phyloP scores from a whole-genome alignment of 2,888 invertebrate species.

The Drosophila ezoana region DNA sequence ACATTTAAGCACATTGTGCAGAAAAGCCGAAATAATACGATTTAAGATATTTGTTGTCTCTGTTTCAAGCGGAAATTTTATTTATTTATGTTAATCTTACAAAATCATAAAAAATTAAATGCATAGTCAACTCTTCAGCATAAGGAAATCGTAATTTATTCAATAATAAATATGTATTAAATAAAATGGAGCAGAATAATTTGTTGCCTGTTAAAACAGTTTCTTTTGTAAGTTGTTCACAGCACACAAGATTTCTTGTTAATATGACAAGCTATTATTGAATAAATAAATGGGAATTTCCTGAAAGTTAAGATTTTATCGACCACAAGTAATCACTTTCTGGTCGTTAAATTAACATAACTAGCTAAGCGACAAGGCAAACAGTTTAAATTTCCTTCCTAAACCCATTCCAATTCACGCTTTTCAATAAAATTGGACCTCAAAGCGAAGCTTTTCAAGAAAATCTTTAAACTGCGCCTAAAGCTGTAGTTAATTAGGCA shows the following conservation, averaged over 20 bases:
- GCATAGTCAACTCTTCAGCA: too few species aligned
- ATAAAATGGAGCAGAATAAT: too few species aligned
- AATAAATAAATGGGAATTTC: not conserved
- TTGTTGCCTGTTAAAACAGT: not conserved
- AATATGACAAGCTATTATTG: not conserved
- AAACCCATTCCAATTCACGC: not conserved
- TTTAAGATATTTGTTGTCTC: too few species aligned
- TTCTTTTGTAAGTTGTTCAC: not conserved
- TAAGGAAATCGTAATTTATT: too few species aligned
- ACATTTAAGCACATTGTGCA: too few species aligned
- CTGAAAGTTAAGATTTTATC: slow-evolving; percentile 4
- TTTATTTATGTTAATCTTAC: too few species aligned
- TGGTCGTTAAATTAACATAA: slow-evolving; percentile 7
- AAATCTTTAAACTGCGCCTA: not conserved
- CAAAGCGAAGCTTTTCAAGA: not conserved
- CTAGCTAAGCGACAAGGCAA: not conserved
- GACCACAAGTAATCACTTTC: slow-evolving; percentile 11
- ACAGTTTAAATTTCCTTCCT: not conserved
- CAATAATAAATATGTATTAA: too few species aligned
- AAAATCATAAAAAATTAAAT: too few species aligned
- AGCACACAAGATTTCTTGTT: not conserved
- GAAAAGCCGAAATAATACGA: too few species aligned
- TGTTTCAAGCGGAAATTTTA: too few species aligned
- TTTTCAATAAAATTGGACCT: not conserved
- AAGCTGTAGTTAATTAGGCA: slow-evolving; percentile 18